Base-by-base conservation (phyloP, 2,113 vertebrate species). In the Syrmaticus mikado region DNA sequence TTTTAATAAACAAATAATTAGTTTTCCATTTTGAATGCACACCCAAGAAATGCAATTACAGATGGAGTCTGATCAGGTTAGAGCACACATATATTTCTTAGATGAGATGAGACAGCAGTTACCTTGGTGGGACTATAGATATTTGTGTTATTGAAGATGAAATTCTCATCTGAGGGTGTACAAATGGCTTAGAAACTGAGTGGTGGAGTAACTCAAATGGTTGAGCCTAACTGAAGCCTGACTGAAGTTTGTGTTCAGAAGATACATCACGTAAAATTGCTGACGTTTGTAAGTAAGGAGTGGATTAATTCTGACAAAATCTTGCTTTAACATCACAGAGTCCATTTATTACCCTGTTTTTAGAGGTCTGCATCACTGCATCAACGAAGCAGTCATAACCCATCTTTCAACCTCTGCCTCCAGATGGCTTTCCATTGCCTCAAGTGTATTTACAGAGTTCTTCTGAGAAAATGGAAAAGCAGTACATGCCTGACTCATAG, bases 401-500 rank as follows among this genome's bases (percentile, higher is more conserved):
- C n/a, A 2, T 78, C 87, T 68, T 95, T 87, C 88, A 90, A 38
- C 38, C 36, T 85, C 92, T 95, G 93, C 90, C 73, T 96, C 90
- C 95, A 96, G 96, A 95, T 95, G 96, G 70, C 73, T 95, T 96
- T 96, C 95, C 83, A 93, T 92, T 96, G 92, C 96, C 92, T 95
- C 95, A 82, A 96, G 80, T 24, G 77, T 57, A 68, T 84, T 96
- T 92, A 83, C 95, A 86, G 86, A 84, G 85, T 41, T 93, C 82
- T 90, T 94, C 92, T 96, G 92, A 96, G 96, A 86, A 94, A 96
- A 92, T 90, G 93, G 95, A 96, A 96, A 96, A 95, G 76, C 52
- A 86, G 34, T 22, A 65, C 62, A 84, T 7, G 86, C 55, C 73
- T 95, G 95, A 95, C 83, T 96, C 96, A 96, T 28, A 92, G 80